A percentile compares a stretch with the other conserved stretches of the same genome.
These are phyloP conservation scores for Nyctibius bracteatus DNA, from an alignment of 2,113 vertebrate species.

Conservation along the genomic window DNA sequence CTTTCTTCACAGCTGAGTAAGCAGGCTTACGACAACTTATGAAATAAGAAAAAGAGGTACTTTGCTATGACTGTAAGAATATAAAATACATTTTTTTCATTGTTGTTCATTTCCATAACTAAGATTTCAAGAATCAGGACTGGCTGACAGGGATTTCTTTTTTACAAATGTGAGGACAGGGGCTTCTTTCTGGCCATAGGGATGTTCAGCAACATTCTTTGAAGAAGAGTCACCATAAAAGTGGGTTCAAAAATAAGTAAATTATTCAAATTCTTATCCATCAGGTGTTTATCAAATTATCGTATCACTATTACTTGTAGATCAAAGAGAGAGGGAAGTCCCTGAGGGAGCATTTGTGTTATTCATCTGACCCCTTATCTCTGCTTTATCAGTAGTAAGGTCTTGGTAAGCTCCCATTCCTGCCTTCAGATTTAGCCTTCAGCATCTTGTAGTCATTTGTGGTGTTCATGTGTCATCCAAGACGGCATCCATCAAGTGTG, in stretches of 20 bases:
- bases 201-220: neutral
- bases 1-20: neutral
- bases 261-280: neutral
- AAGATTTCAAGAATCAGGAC: neutral
- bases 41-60: neutral
- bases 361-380: neutral
- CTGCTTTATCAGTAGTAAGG: neutral
- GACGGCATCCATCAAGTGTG: rapidly evolving
- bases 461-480: neutral
- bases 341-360: neutral
- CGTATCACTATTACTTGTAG: neutral
- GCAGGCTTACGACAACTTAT: neutral
- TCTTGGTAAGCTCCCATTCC: neutral
- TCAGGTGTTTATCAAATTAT: neutral
- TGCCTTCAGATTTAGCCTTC: neutral
- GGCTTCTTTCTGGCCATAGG: neutral
- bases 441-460: neutral
- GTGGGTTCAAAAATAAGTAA: neutral
- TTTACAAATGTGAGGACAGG: neutral
- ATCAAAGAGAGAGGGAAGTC: neutral
- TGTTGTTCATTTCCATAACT: neutral
- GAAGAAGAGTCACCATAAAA: neutral
- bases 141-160: neutral
- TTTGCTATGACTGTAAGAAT: neutral
- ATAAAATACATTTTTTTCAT: neutral